Conservation (phyloP, 2,797 vertebrate species). For the Hydrocynus forskahlii region DNA sequence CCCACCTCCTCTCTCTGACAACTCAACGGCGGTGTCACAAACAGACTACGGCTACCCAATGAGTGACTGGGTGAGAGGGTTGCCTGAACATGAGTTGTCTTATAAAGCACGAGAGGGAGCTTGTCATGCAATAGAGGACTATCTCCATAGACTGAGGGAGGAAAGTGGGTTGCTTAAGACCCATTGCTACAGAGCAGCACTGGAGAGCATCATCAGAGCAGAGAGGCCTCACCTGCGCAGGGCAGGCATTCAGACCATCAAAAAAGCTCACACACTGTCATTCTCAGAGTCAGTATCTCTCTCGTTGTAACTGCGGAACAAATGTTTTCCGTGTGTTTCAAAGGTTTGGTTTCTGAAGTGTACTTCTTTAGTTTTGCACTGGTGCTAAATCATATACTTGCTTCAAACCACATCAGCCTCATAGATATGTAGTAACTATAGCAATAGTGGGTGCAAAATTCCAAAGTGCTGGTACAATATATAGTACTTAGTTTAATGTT, state of each 20-base stretch:
- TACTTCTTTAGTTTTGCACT: too few relatives aligned
- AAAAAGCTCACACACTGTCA: slow-evolving; percentile 80
- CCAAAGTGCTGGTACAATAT: too few relatives aligned
- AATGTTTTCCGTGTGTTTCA: background rate
- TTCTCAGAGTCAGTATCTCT: slow-evolving; percentile 82
- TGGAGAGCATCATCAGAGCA: slow-evolving; percentile 85
- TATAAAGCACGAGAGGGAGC: slow-evolving; percentile 90
- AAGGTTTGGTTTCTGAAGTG: too few relatives aligned
- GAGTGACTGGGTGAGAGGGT: slow-evolving; percentile 80
- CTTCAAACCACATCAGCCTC: background rate
- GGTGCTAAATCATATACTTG: background rate
- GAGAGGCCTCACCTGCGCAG: slow-evolving; percentile 74
- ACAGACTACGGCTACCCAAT: slow-evolving; percentile 83
- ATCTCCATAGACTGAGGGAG: slow-evolving; percentile 72
- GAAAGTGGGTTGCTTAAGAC: slow-evolving; percentile 70
- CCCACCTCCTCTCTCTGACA: slow-evolving; percentile 1
- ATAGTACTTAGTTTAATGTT: too few relatives aligned
- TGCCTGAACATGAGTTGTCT: slow-evolving; percentile 84
- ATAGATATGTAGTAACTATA: too few relatives aligned
- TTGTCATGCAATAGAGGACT: slow-evolving; percentile 91
- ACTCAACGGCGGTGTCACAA: accelerated
- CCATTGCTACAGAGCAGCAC: slow-evolving; percentile 87
- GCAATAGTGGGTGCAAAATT: too few relatives aligned
- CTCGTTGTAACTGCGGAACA: background rate
- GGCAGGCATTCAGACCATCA: slow-evolving; percentile 86